Evolutionary conservation across 2,888 invertebrate species (phyloP).

Genomic region (Athalia cordata): DNA sequence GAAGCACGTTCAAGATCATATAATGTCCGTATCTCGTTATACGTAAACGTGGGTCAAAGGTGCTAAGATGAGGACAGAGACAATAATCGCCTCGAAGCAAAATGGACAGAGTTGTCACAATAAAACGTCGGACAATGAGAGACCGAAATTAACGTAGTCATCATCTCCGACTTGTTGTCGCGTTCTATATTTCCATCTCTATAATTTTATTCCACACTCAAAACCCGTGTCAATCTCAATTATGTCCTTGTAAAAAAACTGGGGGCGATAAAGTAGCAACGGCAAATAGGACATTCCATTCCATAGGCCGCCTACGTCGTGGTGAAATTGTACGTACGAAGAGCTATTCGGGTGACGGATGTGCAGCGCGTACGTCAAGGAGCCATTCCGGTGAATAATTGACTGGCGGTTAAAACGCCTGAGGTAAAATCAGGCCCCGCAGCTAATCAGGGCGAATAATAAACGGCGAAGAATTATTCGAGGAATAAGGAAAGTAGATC

Average conservation of each 20-base stretch:
- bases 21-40: slow-evolving; percentile 44
- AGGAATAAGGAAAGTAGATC: not conserved
- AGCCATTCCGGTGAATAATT: too few relatives aligned
- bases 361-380: too few relatives aligned
- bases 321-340: not conserved
- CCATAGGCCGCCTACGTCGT: slow-evolving; percentile 31
- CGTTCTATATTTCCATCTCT: not conserved
- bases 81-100: slow-evolving; percentile 54
- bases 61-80: slow-evolving; percentile 61
- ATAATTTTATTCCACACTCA: slow-evolving; percentile 2
- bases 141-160: slow-evolving; percentile 29
- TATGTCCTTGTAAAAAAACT: slow-evolving; percentile 37
- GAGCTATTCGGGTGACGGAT: too few relatives aligned
- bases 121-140: slow-evolving; percentile 37
- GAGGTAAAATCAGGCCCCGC: too few relatives aligned
- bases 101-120: slow-evolving; percentile 59
- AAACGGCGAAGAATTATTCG: not conserved
- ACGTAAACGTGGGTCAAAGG: slow-evolving; percentile 62
- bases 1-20: not conserved
- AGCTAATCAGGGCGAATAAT: too few relatives aligned
- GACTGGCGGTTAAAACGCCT: too few relatives aligned
- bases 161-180: not conserved
- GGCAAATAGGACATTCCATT: slow-evolving; percentile 33
- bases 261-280: slow-evolving; percentile 13
- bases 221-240: slow-evolving; percentile 57